A percentile compares a stretch with the other conserved stretches of the same genome.
phyloP scores from a whole-genome alignment of 2,113 vertebrate species.

The Ascaphus truei region DNA sequence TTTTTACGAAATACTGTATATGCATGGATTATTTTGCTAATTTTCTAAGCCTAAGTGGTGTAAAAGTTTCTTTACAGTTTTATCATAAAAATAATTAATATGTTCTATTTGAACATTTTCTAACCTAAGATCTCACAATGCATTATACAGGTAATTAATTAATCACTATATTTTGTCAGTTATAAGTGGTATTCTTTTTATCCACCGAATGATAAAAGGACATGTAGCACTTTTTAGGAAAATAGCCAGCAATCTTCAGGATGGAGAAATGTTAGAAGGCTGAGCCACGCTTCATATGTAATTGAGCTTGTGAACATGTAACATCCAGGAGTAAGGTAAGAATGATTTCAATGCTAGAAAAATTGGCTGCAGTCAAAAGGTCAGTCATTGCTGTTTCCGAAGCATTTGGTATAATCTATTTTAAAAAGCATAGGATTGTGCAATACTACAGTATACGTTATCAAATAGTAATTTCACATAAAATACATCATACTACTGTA shows the following conservation, averaged over 20 bases:
- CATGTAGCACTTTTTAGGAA: neutral
- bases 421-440: too few species aligned
- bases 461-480: too few species aligned
- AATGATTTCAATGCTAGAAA: neutral
- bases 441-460: too few species aligned
- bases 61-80: neutral
- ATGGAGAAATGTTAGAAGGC: neutral
- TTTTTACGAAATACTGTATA: too few species aligned
- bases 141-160: conserved; percentile 9
- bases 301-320: neutral
- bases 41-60: too few species aligned
- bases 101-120: conserved; percentile 12
- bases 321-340: neutral
- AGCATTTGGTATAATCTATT: too few species aligned
- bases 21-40: too few species aligned
- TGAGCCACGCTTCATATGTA: neutral
- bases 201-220: conserved; percentile 15
- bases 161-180: neutral
- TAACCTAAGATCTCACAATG: neutral
- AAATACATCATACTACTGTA: too few species aligned
- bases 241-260: neutral
- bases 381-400: too few species aligned
- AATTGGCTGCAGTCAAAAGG: too few species aligned
- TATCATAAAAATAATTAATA: conserved; percentile 17
- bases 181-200: conserved; percentile 16